These are phyloP conservation scores for Phalacrocorax brasilianus DNA, from an alignment of 2,113 vertebrate genomes.

Conservation along the genomic window DNA sequence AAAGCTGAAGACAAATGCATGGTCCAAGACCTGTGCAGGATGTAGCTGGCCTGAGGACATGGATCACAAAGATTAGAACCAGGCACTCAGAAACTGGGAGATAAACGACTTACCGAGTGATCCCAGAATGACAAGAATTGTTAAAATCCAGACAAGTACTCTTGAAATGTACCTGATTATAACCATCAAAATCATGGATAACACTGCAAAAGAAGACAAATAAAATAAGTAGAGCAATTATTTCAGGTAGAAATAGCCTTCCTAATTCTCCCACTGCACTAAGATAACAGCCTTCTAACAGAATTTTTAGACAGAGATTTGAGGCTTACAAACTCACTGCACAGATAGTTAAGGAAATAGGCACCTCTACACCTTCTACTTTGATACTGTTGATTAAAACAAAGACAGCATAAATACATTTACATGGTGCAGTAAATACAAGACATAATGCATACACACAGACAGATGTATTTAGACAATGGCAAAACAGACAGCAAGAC, in stretches of 20 bases:
- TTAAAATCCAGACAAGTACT: constrained; percentile 96
- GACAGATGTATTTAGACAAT: constrained; percentile 44
- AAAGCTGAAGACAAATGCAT: not conserved
- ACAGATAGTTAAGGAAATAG: not conserved
- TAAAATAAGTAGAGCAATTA: constrained; percentile 50
- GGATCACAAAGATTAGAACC: not conserved
- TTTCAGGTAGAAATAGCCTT: not conserved
- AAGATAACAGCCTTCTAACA: not conserved
- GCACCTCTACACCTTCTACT: constrained; percentile 10
- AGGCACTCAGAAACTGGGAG: not conserved
- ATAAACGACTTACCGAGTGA: constrained; percentile 87
- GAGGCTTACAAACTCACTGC: not conserved
- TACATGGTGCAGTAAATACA: constrained; percentile 14
- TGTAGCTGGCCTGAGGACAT: not conserved
- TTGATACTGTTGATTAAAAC: constrained; percentile 29
- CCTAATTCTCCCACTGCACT: not conserved
- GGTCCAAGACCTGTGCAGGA: not conserved
- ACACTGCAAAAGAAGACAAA: constrained; percentile 79
- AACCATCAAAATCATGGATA: constrained; percentile 97
- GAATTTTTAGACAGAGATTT: not conserved
- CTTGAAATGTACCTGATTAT: constrained; percentile 98
- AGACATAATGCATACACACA: constrained; percentile 24
- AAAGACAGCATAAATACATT: not conserved
- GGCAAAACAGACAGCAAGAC: constrained; percentile 57
- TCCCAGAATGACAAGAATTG: constrained; percentile 88